Conservation (phyloP, 1,140 invertebrate genomes). For the Tribolium castaneum region DNA sequence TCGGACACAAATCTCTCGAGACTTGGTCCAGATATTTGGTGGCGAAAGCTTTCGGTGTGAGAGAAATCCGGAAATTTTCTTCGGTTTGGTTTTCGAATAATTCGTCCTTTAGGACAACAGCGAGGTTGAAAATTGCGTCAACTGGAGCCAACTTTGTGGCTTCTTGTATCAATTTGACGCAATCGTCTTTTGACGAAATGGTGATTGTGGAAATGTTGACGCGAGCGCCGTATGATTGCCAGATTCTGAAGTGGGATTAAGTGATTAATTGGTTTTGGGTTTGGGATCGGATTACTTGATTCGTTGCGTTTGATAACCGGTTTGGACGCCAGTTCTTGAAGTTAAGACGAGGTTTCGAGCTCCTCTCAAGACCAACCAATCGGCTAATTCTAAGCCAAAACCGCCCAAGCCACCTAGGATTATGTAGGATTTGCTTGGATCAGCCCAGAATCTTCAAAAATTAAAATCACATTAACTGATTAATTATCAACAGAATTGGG, state of each 20-base stretch:
- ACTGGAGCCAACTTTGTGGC: slow-evolving; percentile 72
- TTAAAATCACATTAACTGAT: too few relatives aligned
- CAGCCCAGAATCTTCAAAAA: slow-evolving; percentile 50
- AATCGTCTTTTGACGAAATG: slow-evolving; percentile 65
- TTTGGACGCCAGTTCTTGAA: slow-evolving; percentile 80
- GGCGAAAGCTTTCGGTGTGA: slow-evolving; percentile 66
- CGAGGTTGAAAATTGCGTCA: slow-evolving; percentile 85
- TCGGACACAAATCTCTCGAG: slow-evolving; percentile 66
- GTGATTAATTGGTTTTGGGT: not conserved
- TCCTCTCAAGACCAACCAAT: slow-evolving; percentile 88
- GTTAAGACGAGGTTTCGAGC: slow-evolving; percentile 83
- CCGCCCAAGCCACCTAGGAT: slow-evolving; percentile 85
- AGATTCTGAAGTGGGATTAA: slow-evolving; percentile 60
- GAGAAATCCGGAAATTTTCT: slow-evolving; percentile 65
- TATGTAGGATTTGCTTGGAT: slow-evolving; percentile 69
- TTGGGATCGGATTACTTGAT: slow-evolving; percentile 64
- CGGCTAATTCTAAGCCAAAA: slow-evolving; percentile 90
- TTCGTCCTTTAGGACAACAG: slow-evolving; percentile 71
- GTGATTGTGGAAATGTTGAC: slow-evolving; percentile 67
- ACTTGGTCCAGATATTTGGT: slow-evolving; percentile 65
- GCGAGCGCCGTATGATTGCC: slow-evolving; percentile 68
- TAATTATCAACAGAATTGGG: too few relatives aligned
- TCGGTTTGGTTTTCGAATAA: slow-evolving; percentile 68
- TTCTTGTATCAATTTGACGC: slow-evolving; percentile 69
- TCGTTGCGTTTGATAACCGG: slow-evolving; percentile 81